These are phyloP conservation scores for Sipunculus nudus DNA, from an alignment of 2,888 invertebrate genomes.

Conservation along the genomic window DNA sequence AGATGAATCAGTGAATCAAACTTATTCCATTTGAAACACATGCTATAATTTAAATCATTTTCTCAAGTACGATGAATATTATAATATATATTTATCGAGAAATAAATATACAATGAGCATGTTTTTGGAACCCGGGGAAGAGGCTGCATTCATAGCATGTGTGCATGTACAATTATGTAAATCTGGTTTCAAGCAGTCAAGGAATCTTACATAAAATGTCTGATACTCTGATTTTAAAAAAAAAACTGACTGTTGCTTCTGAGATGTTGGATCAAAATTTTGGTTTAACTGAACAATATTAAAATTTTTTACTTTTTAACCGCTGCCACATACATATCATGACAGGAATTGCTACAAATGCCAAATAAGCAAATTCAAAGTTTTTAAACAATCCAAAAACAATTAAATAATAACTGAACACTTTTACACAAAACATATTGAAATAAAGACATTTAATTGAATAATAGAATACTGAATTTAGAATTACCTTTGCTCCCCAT, in stretches of 20 bases:
- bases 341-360: neutral
- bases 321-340: neutral
- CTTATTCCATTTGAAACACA: too few relatives aligned
- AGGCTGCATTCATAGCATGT: neutral
- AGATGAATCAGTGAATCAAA: too few relatives aligned
- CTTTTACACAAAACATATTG: neutral
- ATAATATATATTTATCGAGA: too few relatives aligned
- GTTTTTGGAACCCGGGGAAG: neutral
- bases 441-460: neutral
- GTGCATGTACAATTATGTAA: too few relatives aligned
- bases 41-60: too few relatives aligned
- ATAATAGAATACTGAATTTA: neutral
- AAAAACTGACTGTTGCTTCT: too few relatives aligned
- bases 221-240: too few relatives aligned
- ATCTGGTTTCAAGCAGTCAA: too few relatives aligned
- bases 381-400: neutral
- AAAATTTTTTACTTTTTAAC: neutral
- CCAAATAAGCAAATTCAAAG: neutral
- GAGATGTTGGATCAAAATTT: neutral
- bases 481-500: conserved; percentile 84
- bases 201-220: too few relatives aligned
- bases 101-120: neutral
- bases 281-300: neutral
- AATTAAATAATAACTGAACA: neutral
- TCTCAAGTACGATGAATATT: too few relatives aligned